Conservation (phyloP, 1,140 invertebrate species). For the Rhynchophorus ferrugineus region DNA sequence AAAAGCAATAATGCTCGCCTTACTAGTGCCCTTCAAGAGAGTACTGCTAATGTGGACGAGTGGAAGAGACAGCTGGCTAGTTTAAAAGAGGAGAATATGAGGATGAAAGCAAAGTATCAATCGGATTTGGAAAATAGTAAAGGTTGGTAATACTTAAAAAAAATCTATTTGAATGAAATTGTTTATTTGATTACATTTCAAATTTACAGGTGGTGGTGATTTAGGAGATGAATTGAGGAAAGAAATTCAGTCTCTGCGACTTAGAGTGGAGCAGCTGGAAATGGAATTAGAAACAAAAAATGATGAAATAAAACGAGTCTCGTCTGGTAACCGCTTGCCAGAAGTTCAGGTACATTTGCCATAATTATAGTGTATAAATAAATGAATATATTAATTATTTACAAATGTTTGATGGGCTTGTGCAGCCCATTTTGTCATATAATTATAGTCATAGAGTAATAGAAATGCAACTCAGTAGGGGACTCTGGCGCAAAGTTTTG, state of each 20-base stretch:
- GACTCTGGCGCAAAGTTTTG: too few species aligned
- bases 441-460: too few species aligned
- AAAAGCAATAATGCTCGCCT: conserved; percentile 94
- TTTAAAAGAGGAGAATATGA: conserved; percentile 91
- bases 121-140: conserved; percentile 65
- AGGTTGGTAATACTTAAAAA: conserved; percentile 36
- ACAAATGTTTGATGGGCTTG: too few species aligned
- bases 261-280: conserved; percentile 68
- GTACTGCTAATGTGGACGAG: conserved; percentile 94
- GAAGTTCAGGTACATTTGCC: conserved; percentile 33
- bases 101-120: conserved; percentile 69
- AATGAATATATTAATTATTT: too few species aligned
- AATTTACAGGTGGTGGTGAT: conserved; percentile 39
- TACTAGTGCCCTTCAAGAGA: conserved; percentile 93
- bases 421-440: too few species aligned
- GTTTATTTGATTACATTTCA: not conserved
- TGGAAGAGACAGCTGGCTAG: conserved; percentile 95
- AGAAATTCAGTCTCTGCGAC: conserved; percentile 57
- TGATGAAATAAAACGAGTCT: conserved; percentile 59
- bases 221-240: conserved; percentile 43
- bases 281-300: conserved; percentile 69
- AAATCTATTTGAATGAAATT: not conserved
- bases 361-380: too few species aligned
- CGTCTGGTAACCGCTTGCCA: conserved; percentile 24
- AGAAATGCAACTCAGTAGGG: too few species aligned